Evolutionary conservation across 2,888 invertebrate genomes (phyloP), one percentile per base, ranked within the genome.

Genomic region (Melanotus villosus): DNA sequence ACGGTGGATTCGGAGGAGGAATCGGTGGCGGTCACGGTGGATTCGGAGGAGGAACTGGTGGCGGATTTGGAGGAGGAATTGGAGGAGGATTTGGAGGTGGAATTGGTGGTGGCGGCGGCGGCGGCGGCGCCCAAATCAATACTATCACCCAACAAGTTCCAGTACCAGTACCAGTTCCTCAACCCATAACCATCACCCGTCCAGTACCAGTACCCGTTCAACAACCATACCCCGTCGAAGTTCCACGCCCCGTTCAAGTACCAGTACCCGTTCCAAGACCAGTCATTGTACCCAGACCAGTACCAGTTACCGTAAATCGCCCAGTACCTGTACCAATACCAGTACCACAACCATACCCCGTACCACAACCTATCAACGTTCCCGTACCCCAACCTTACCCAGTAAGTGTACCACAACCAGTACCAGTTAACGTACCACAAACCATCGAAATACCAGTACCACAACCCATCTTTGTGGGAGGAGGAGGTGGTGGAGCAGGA

Each of bases 371-470:
- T 21, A 73, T 78, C 10, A 73, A 77, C 5, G 74, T 77, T 34
- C 64, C 73, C 26, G 77, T 57, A 9, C 65, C 65, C 3, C 43
- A 43, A 65, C 65, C 65, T 9, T 43, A 45, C 18, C 65, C 65
- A 12, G 65, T 65, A 16, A 26, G 19, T 19, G 57, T 81, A 69
- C 78, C 78, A 54, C 77, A 73, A 41, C 76, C 77, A 0, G 73
- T 76, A 12, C 65, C 73, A 7, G 76, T 71, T 34, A 41, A 81
- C 10, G 82, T 84, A n/a, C 79, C 83, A 38, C 82, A 82, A 66
- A 84, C 84, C 0, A 78, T 82, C 23, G 83, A 82, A 18, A 82
- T 84, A 12, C 82, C 83, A 5, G 81, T 82, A 18, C 82, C 84
- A 10, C 80, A 81, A 68, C 34, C 41, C 2, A 23, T 65, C 38